Evolutionary conservation across 2,888 invertebrate species (phyloP), one percentile per base, ranked within the genome.

Genomic region (Parnassius smintheus): DNA sequence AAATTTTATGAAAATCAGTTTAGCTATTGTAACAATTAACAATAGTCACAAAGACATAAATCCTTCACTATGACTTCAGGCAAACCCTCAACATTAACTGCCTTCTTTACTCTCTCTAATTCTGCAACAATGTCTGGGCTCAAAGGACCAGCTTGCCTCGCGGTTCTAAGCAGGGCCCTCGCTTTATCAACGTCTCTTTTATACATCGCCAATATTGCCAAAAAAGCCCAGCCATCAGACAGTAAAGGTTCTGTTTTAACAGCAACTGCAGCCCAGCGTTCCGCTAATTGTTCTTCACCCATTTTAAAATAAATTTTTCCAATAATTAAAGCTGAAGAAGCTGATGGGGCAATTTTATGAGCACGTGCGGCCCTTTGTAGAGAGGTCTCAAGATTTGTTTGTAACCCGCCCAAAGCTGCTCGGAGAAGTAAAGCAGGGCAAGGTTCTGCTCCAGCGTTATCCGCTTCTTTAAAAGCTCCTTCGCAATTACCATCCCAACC

Each of bases 181-280:
- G 88, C 89, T 68, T 81, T 85, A 9, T 85, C 74, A 2, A 83
- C 22, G 35, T 86, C 73, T 54, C 75, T 77, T 48, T 83, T 78
- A 53, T 78, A 72, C 77, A 89, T 81, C 9, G 87, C 87, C 48
- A 89, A 68, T 18, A 87, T 56, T n/a, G 84, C 81, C 66, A 91
- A 68, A 66, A 87, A 72, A 2, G 87, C 89, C 91, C 91, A 91
- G 0, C 83, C 91, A 70, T 91, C 88, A 3, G 91, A 78, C 42
- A 91, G 71, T 41, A 81, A 69, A 1, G 91, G 88, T 66, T 91
- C 91, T 25, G 74, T 62, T 61, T 86, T 85, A 0, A 91, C 88
- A 49, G 91, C 85, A 49, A 70, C 82, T 1, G 88, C 77, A 7
- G 81, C 80, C 91, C 91, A 91, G 10, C 87, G 82, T 65, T 87